These are phyloP conservation scores for Tinea pellionella DNA, from an alignment of 2,888 invertebrate species.

Conservation along the genomic window DNA sequence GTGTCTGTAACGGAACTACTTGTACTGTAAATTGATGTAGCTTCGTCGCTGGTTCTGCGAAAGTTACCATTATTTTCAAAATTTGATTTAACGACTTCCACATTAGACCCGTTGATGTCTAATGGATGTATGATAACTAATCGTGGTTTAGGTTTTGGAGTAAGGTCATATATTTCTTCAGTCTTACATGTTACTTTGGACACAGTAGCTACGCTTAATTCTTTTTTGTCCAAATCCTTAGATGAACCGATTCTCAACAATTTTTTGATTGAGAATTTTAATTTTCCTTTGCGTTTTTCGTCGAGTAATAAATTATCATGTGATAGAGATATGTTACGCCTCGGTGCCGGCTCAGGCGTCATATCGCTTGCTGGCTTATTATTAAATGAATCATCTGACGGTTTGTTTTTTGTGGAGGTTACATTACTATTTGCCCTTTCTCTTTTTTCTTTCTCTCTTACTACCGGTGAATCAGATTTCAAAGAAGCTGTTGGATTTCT, in stretches of 20 bases:
- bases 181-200: conserved; percentile 60
- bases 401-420: conserved; percentile 34
- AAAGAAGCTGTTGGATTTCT: conserved; percentile 66
- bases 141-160: conserved; percentile 76
- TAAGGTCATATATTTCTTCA: conserved; percentile 67
- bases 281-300: conserved; percentile 76
- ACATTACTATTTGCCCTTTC: conserved; percentile 68
- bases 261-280: conserved; percentile 85
- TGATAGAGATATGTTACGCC: conserved; percentile 78
- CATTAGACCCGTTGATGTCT: conserved; percentile 84
- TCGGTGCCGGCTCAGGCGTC: conserved; percentile 75
- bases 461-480: conserved; percentile 76
- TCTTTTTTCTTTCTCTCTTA: conserved; percentile 80
- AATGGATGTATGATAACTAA: conserved; percentile 90
- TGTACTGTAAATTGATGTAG: conserved; percentile 63
- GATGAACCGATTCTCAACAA: conserved; percentile 82
- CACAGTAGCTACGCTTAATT: conserved; percentile 44
- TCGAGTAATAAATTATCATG: conserved; percentile 76
- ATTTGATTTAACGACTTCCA: conserved; percentile 78
- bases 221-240: conserved; percentile 75
- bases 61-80: conserved; percentile 47
- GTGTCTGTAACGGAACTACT: conserved; percentile 49
- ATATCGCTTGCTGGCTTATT: conserved; percentile 32
- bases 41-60: conserved; percentile 60
- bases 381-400: conserved; percentile 40